These are phyloP conservation scores for Plestiodon gilberti DNA, from an alignment of 2,113 vertebrate genomes.

Conservation along the genomic window DNA sequence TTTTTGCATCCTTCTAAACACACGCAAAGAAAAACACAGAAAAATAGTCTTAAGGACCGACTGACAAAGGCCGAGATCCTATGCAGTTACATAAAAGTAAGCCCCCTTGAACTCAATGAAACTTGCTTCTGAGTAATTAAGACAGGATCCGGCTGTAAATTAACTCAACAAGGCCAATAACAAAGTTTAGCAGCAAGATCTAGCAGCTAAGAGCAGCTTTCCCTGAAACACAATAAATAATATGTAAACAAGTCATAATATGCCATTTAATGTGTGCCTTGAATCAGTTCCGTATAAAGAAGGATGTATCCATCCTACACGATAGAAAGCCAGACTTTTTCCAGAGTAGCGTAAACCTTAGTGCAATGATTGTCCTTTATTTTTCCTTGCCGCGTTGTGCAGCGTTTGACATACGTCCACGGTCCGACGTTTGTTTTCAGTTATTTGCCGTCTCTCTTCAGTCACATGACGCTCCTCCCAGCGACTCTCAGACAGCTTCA, in stretches of 20 bases:
- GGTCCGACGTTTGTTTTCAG: not conserved
- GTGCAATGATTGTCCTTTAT: not conserved
- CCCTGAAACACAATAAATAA: constrained; percentile 54
- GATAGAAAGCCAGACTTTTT: not conserved
- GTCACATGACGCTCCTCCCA: not conserved
- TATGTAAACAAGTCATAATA: constrained; percentile 31
- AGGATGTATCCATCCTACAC: not conserved
- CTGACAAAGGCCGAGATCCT: not conserved
- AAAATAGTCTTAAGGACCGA: not conserved
- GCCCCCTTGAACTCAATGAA: not conserved
- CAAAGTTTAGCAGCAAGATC: constrained; percentile 42
- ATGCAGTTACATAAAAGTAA: not conserved
- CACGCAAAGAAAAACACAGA: not conserved
- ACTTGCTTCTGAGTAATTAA: not conserved
- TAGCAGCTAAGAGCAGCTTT: constrained; percentile 29
- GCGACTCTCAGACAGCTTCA: not conserved
- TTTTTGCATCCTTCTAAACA: not conserved
- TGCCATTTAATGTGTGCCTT: not conserved
- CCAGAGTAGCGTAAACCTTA: no score
- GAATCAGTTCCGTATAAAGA: not conserved
- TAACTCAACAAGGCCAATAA: constrained; percentile 29
- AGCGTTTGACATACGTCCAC: not conserved
- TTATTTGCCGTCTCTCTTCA: not conserved
- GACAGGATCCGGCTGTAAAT: not conserved
- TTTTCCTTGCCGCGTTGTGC: not conserved